Evolutionary conservation across 2,888 invertebrate genomes (phyloP), one percentile per base, ranked within the genome.

Genomic region (Orthosia gracilis): DNA sequence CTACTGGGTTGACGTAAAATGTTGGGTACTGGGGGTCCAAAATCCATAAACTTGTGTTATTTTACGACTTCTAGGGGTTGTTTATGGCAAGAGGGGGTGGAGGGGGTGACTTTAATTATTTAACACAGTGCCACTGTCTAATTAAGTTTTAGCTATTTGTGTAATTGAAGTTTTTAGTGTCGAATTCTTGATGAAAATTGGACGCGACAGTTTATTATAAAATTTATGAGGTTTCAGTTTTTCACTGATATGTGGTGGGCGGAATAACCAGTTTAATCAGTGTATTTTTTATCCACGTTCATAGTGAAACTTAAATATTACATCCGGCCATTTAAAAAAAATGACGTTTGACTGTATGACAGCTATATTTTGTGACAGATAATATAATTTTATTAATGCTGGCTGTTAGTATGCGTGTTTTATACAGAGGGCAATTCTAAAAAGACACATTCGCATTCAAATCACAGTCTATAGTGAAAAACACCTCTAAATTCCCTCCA

Each of bases 41-140:
- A 87, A 85, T 85, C 85, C 90, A 91, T 91, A 89, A 91, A 88
- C 81, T 87, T 78, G 87, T 88, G 87, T 85, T 88, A 90, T 85
- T 92, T 92, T 92, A 92, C 89, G 92, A 92, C 90, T 91, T 89
- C 83, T 88, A 89, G 89, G 90, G 91, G 88, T 90, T 86, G 89
- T 92, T 92, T 92, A 92, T 87, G 91, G 73, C 73, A 85, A 78
- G 73, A 69, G 74, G 85, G 85, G 84, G 76, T 79, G 79, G 80
- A 79, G 87, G 79, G 69, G 84, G 80, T 78, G 82, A 87, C 83
- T 88, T 91, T 90, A 91, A 92, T 91, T 91, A 90, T 89, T 88
- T 81, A 86, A 86, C 83, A 82, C 86, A 86, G 76, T 86, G 83
- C 87, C 68, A 82, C 87, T 87, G 87, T 83, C 83, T 86, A 87